Evolutionary conservation across 2,797 vertebrate genomes (phyloP).

Genomic region (Limosa lapponica): DNA sequence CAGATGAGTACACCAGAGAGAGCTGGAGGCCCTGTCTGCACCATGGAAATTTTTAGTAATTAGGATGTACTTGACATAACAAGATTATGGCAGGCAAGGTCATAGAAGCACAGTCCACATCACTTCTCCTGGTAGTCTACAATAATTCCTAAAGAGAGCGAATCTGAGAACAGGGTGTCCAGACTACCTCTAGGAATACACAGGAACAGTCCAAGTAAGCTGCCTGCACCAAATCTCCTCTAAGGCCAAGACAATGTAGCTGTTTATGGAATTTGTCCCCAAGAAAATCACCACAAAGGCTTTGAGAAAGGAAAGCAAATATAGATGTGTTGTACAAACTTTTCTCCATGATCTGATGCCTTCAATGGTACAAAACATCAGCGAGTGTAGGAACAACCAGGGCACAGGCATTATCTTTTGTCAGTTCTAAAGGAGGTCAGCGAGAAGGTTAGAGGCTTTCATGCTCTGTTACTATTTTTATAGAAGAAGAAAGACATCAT

Average conservation of each 20-base stretch:
- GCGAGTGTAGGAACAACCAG: background rate
- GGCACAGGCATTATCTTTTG: background rate
- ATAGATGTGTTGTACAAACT: background rate
- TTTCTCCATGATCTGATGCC: background rate
- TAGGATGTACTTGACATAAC: background rate
- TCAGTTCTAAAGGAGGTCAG: background rate
- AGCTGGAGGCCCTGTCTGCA: background rate
- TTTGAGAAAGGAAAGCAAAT: background rate
- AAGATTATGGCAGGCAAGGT: background rate
- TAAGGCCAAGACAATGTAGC: background rate
- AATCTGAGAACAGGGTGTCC: background rate
- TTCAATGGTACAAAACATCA: background rate
- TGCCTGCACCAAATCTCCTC: background rate
- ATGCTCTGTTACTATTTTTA: background rate
- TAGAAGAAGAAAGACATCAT: background rate
- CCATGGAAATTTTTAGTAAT: background rate
- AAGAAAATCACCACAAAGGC: background rate
- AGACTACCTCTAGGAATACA: background rate
- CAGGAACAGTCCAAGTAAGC: background rate
- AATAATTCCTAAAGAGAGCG: background rate
- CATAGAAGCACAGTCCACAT: background rate
- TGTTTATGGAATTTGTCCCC: background rate
- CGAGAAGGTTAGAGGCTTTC: background rate
- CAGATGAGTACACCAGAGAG: background rate
- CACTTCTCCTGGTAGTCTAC: background rate